Evolutionary conservation across 2,888 invertebrate genomes (phyloP), one percentile per base, ranked within the genome.

Genomic region (Ormyrus labotus): DNA sequence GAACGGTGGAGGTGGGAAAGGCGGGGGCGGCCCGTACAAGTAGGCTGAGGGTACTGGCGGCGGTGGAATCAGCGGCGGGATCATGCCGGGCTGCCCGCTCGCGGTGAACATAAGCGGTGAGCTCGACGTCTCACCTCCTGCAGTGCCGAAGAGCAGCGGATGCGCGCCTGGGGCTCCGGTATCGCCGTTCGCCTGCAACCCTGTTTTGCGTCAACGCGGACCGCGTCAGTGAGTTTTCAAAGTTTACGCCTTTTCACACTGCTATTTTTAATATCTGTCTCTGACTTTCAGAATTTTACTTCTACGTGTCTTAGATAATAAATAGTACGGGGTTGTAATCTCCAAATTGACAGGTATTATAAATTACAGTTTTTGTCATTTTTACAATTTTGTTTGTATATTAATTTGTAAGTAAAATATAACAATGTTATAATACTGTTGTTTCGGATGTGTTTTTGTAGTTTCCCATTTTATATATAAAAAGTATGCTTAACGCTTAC

Each of bases 1-100:
- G 79, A 92, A 92, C 83, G 92, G 92, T 72, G 93, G 92, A 83
- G 92, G 92, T 81, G 93, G 92, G 83, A 93, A 92, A 83, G 93
- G 93, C 79, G 92, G 93, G 93, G 73, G 34, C 34, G 34, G 34
- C 34, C 34, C 34, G 74, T 86, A 88, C 65, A 89, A 83, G 72
- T 86, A 90, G 60, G 34, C 34, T 4, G 34, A 13, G 50, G 64
- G n/a, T 47, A 34, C 45, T 6, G 74, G 63, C 1, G 88, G 93
- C 91, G 92, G 92, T 61, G 91, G 92, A 34, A 34, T 34, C 8
- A 92, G 92, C 84, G 91, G 84, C 86, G 92, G 89, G 34, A 34
- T 34, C 34, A 34, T 34, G 34, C 34, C 34, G 34, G 34, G 34
- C 34, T 34, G 91, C 78, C 90, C 83, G 34, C 34, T 4, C 34